Base-by-base conservation (phyloP, 1,140 invertebrate genomes). In the Chionoecetes opilio region DNA sequence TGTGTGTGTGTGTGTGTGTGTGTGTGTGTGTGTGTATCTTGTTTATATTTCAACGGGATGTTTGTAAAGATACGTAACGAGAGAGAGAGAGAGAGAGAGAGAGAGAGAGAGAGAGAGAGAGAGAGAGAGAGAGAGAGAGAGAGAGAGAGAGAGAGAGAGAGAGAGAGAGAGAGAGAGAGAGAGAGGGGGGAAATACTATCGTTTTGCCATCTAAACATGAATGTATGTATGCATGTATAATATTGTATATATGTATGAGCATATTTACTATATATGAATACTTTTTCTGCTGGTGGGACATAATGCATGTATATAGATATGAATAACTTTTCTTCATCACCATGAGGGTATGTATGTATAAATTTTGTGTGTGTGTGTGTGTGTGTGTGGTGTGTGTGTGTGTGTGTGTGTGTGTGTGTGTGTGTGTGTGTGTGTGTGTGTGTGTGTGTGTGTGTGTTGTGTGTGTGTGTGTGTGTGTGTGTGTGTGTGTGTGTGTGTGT, bases 331-430 rank as follows among this genome's bases (percentile, higher is more conserved):
- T 31, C 17, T 92, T n/a, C n/a, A 82, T 92, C 32, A 75, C 35
- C 53, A 38, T 82, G 29, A 82, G 34, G 32, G 31, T 92, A 84
- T 92, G 29, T 92, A 38, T 92, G 29, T 92, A 35, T 93, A n/a
- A n/a, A n/a, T n/a, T 93, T 53, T 87, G 32, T 93, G 31, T 92
- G 41, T 82, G 31, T 92, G 31, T 93, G 41, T 92, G 41, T 92
- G 41, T 92, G 41, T 86, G 53, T 46, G 53, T 93, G 53, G n/a
- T 93, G 53, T 87, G 32, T 93, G 31, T 92, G 41, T 82, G 31
- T 92, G 31, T 93, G 41, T 92, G 41, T 92, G 41, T 92, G 41
- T 86, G 53, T 46, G 53, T 93, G 53, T 93, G 26, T 86, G 41
- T 63, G 41, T 53, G 29, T 53, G 41, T 91, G 41, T 91, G 41